A percentile compares a stretch with the other conserved stretches of the same genome.
Evolutionary conservation across 2,888 invertebrate species (phyloP).

Genomic region (Arenicola marina): DNA sequence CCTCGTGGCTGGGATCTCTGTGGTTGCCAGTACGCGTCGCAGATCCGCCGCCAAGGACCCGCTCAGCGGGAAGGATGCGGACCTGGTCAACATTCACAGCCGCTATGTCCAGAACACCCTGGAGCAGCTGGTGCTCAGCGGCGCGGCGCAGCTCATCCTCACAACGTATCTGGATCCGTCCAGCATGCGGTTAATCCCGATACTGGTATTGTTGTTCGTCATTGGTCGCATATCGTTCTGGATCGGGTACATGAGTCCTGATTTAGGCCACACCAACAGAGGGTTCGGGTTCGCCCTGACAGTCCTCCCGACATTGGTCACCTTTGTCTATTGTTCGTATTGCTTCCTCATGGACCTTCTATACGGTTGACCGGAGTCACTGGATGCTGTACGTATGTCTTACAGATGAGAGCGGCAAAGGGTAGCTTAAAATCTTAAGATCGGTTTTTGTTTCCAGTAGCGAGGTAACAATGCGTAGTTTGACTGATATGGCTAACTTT

Average conservation of each 20-base stretch:
- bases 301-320: slow-evolving; percentile 1
- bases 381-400: no score
- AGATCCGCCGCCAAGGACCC: slow-evolving; percentile 33
- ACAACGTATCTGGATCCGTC: slow-evolving; percentile 23
- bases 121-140: slow-evolving; percentile 33
- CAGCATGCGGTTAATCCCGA: slow-evolving; percentile 32
- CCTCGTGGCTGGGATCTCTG: slow-evolving; percentile 22
- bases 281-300: slow-evolving; percentile 29
- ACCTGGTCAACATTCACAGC: slow-evolving; percentile 19
- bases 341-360: neutral
- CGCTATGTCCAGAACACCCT: slow-evolving; percentile 33
- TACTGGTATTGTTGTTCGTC: slow-evolving; percentile 29
- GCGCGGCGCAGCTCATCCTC: slow-evolving; percentile 30
- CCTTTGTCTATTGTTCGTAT: slow-evolving; percentile 5
- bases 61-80: slow-evolving; percentile 28
- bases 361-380: no score
- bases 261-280: slow-evolving; percentile 14
- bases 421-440: no score
- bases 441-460: no score
- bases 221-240: slow-evolving; percentile 32
- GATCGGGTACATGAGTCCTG: slow-evolving; percentile 28
- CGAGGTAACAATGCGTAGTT: no score
- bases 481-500: no score
- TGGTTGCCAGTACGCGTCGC: slow-evolving; percentile 22
- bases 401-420: no score